These are phyloP conservation scores for Callyntrura sp. DNA, from an alignment of 2,888 invertebrate genomes.

Conservation along the genomic window DNA sequence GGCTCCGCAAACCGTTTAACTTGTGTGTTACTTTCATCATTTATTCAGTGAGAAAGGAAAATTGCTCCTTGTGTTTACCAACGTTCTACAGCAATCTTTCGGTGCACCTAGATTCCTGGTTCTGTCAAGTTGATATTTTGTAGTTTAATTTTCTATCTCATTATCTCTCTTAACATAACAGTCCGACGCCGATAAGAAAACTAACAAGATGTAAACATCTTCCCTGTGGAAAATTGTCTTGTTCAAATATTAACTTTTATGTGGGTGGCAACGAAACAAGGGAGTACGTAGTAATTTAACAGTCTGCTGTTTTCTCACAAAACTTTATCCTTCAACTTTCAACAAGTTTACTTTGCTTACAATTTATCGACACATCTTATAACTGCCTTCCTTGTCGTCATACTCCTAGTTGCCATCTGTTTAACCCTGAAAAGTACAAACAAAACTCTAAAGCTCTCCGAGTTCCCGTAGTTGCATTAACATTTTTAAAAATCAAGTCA, in stretches of 20 bases:
- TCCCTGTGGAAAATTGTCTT: not conserved
- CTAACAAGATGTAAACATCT: not conserved
- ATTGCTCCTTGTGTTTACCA: no score
- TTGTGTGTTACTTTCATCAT: no score
- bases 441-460: no score
- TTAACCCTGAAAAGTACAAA: no score
- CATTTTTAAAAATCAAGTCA: no score
- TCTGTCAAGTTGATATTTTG: not conserved
- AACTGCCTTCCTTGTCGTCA: not conserved
- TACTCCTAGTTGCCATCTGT: no score
- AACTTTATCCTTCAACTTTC: not conserved
- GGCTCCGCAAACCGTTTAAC: no score
- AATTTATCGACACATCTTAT: not conserved
- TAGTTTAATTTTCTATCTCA: not conserved
- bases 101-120: no score
- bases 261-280: not conserved
- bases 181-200: not conserved
- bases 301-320: not conserved
- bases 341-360: slow-evolving; percentile 15
- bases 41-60: no score
- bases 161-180: not conserved
- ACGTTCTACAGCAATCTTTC: no score
- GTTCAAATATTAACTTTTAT: slow-evolving; percentile 25
- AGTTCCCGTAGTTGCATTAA: no score
- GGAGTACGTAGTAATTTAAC: not conserved